These are phyloP conservation scores for Hoplostethus atlanticus DNA, from an alignment of 2,797 vertebrate species.

Conservation along the genomic window DNA sequence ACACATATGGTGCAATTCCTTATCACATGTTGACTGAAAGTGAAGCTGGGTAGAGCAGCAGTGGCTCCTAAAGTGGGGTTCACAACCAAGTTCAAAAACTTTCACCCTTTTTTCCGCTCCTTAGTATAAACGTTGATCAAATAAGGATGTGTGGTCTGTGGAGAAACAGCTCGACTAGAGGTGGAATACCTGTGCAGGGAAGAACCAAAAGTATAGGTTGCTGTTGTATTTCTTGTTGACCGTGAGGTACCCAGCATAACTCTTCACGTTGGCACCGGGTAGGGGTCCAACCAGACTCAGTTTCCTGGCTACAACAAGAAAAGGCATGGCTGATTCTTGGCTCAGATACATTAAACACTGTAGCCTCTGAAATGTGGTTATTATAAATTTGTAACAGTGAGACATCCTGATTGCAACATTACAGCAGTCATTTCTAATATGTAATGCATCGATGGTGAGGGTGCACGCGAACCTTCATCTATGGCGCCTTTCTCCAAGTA, in stretches of 20 bases:
- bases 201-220: constrained; percentile 93
- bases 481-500: constrained; percentile 86
- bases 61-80: no score
- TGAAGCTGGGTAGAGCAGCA: not conserved
- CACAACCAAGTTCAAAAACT: no score
- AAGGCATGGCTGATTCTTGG: not conserved
- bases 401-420: not conserved
- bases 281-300: constrained; percentile 85
- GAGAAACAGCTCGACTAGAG: constrained; percentile 7
- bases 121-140: no score
- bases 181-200: constrained; percentile 83
- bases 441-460: no score
- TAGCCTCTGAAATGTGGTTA: not conserved
- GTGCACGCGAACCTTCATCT: constrained; percentile 79
- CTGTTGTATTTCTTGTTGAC: constrained; percentile 90
- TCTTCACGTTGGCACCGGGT: constrained; percentile 84
- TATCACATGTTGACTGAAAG: constrained; percentile 18
- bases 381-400: not conserved
- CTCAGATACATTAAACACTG: not conserved
- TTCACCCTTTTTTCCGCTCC: no score
- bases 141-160: no score
- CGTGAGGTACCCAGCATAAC: constrained; percentile 87
- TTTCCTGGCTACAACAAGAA: constrained; percentile 79
- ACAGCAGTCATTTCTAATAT: no score
- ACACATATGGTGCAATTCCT: not conserved